Conservation (phyloP, 2,113 vertebrate species). For the Porphyrio hochstetteri region DNA sequence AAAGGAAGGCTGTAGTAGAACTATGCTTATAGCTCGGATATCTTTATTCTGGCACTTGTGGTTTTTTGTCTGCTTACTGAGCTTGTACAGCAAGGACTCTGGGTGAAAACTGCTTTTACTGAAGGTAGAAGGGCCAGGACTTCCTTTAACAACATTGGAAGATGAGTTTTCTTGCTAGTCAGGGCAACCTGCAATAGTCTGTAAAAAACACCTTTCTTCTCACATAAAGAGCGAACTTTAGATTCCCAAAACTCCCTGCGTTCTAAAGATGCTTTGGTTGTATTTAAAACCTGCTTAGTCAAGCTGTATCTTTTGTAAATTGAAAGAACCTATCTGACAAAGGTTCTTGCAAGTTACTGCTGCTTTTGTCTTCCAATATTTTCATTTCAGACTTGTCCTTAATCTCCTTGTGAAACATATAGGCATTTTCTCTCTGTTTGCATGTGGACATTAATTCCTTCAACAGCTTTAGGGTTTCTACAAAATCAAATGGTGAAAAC, state of each 20-base stretch:
- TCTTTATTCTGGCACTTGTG: not conserved
- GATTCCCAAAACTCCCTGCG: not conserved
- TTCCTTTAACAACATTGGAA: not conserved
- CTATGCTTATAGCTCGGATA: not conserved
- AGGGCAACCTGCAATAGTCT: not conserved
- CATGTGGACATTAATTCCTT: not conserved
- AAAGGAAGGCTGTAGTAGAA: not conserved
- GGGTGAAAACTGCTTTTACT: not conserved
- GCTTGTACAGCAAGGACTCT: not conserved
- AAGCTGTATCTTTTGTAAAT: not conserved
- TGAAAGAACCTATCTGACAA: not conserved
- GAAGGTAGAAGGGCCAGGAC: not conserved
- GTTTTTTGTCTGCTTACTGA: not conserved
- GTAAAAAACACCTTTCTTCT: not conserved
- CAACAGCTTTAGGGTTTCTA: slow-evolving; percentile 36
- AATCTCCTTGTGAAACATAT: slow-evolving; percentile 13
- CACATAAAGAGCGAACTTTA: not conserved
- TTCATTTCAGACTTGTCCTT: not conserved
- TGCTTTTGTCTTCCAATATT: slow-evolving; percentile 14
- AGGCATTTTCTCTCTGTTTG: slow-evolving; percentile 42
- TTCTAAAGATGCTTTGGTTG: not conserved
- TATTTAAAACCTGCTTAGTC: slow-evolving; percentile 15
- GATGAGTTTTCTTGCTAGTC: not conserved
- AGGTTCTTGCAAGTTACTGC: not conserved
- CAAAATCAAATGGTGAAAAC: slow-evolving; percentile 26